Percentiles rank a stretch among this genome's conserved stretches.
Conservation (phyloP, 2,888 invertebrate genomes). For the Polyommatus iphigenia region DNA sequence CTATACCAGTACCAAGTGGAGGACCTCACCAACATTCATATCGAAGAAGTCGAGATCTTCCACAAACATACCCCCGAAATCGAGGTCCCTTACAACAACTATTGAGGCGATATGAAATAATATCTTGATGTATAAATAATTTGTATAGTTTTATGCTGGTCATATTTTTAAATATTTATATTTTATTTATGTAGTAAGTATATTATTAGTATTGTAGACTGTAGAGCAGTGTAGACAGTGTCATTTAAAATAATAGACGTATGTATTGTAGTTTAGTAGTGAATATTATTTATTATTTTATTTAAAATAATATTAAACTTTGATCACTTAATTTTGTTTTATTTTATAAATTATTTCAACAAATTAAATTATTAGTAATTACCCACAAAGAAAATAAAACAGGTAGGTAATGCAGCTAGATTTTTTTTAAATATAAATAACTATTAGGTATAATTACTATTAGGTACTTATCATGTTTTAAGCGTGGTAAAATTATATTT, state of each 20-base stretch:
- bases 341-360: neutral
- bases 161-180: neutral
- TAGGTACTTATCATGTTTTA: no score
- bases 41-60: conserved; percentile 74
- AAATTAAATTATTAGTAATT: neutral
- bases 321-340: neutral
- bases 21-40: conserved; percentile 67
- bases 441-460: no score
- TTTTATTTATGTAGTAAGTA: neutral
- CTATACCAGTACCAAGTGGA: conserved; percentile 59
- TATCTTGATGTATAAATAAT: neutral
- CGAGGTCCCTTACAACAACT: conserved; percentile 43
- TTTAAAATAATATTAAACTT: neutral
- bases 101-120: neutral
- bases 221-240: neutral
- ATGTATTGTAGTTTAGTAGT: neutral
- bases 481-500: no score
- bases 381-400: no score
- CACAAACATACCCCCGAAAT: conserved; percentile 72
- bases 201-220: neutral
- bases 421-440: no score
- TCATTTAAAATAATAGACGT: neutral
- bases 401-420: no score
- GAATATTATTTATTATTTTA: neutral
- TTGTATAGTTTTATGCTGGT: neutral